phyloP scores from a whole-genome alignment of 2,113 vertebrate species.

The Corynorhinus townsendii region DNA sequence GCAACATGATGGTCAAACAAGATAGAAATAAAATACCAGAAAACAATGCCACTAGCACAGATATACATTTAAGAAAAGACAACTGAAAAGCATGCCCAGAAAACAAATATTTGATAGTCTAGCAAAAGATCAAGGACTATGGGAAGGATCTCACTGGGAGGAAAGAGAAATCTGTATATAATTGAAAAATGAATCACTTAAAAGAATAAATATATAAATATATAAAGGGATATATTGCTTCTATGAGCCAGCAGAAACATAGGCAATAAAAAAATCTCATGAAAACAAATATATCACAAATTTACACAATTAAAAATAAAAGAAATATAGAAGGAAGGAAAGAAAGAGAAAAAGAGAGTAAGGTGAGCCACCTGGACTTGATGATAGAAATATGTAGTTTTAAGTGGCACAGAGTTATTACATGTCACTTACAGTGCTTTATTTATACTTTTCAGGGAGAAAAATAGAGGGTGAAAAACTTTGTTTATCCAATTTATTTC shows the following conservation, averaged over 20 bases:
- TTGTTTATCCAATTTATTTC: neutral
- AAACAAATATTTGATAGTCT: neutral
- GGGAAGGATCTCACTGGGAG: neutral
- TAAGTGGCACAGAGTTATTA: neutral
- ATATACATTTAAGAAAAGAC: neutral
- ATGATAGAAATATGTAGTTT: neutral
- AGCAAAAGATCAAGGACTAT: neutral
- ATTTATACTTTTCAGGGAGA: neutral
- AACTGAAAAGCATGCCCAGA: neutral
- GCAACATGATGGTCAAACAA: neutral
- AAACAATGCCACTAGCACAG: neutral
- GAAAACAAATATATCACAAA: neutral
- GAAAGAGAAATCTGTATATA: neutral
- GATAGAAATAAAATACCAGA: neutral
- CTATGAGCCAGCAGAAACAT: neutral
- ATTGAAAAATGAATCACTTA: neutral
- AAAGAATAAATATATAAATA: neutral
- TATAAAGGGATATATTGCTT: neutral
- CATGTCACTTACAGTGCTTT: neutral
- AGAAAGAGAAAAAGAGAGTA: neutral
- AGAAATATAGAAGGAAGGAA: neutral
- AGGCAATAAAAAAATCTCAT: neutral
- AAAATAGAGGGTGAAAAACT: neutral
- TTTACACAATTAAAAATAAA: neutral
- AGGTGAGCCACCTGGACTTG: neutral